These are phyloP conservation scores for Lepilemur septentrionalis DNA, from an alignment of 2,797 vertebrate genomes.

Conservation along the genomic window DNA sequence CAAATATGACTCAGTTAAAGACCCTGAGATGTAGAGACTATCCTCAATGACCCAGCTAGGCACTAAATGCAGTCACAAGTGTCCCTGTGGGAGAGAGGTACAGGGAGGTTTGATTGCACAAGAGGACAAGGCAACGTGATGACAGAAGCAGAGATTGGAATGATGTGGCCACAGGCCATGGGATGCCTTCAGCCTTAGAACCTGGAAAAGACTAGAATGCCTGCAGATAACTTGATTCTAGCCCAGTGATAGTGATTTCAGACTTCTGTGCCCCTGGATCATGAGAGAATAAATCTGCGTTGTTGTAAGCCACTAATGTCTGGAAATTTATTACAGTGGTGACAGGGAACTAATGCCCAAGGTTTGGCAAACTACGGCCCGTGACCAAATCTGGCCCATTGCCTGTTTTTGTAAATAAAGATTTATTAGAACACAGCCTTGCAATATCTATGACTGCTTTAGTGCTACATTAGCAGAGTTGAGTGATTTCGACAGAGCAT, in stretches of 20 bases:
- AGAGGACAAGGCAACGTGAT: not conserved
- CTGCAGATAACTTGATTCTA: not conserved
- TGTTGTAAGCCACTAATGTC: not conserved
- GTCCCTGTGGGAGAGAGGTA: not conserved
- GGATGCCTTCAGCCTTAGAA: not conserved
- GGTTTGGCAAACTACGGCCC: not conserved
- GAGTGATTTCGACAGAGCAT: not conserved
- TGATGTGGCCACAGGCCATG: not conserved
- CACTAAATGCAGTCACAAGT: not conserved
- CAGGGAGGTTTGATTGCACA: not conserved
- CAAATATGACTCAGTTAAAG: not conserved
- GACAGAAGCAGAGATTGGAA: not conserved
- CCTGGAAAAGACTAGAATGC: not conserved
- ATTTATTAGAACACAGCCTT: conserved; percentile 21
- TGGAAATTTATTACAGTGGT: not conserved
- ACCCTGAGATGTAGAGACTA: not conserved
- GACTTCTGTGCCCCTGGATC: not conserved
- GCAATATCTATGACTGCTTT: not conserved
- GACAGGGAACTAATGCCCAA: not conserved
- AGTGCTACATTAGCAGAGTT: not conserved
- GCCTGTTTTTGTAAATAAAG: conserved; percentile 51
- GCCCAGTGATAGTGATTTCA: not conserved
- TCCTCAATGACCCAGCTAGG: not conserved
- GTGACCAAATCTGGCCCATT: not conserved
- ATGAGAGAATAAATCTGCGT: not conserved